Percentiles rank a stretch among this genome's conserved stretches.
Conservation (phyloP, 30 jellyfish, hydroid and myxozoan species). For the Hydractinia symbiolongicarpus region DNA sequence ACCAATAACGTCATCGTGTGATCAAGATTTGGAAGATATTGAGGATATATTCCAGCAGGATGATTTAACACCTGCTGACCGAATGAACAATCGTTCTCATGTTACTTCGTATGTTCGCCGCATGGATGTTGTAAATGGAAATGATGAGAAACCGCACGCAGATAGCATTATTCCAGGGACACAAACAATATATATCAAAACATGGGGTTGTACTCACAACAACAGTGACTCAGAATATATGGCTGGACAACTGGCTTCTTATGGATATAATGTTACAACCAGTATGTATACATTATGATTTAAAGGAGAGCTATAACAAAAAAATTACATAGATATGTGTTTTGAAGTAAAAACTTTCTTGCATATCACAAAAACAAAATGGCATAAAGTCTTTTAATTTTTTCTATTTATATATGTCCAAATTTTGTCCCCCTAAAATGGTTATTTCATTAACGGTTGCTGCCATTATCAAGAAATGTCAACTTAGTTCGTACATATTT, state of each 20-base stretch:
- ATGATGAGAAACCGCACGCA: constrained; percentile 38
- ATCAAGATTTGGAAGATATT: constrained; percentile 37
- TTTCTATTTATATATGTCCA: no score
- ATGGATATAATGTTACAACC: constrained; percentile 60
- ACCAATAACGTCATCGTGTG: constrained; percentile 23
- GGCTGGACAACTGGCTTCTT: constrained; percentile 89
- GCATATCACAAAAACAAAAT: no score
- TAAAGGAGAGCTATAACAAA: no score
- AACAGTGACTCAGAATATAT: constrained; percentile 91
- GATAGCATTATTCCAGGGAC: constrained; percentile 92
- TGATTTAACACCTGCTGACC: constrained; percentile 30
- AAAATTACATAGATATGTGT: no score
- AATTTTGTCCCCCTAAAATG: no score
- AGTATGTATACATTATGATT: neutral
- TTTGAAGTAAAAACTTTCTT: no score
- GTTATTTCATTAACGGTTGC: no score
- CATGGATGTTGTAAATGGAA: neutral
- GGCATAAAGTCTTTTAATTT: no score
- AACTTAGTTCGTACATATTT: no score
- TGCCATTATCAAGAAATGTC: no score
- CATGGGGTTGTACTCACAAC: constrained; percentile 97
- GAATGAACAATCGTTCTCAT: constrained; percentile 5
- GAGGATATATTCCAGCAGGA: constrained; percentile 26
- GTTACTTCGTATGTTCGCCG: constrained; percentile 29
- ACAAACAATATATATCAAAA: constrained; percentile 67